Conservation (phyloP, 1,140 invertebrate species). For the Babylonia areolata region DNA sequence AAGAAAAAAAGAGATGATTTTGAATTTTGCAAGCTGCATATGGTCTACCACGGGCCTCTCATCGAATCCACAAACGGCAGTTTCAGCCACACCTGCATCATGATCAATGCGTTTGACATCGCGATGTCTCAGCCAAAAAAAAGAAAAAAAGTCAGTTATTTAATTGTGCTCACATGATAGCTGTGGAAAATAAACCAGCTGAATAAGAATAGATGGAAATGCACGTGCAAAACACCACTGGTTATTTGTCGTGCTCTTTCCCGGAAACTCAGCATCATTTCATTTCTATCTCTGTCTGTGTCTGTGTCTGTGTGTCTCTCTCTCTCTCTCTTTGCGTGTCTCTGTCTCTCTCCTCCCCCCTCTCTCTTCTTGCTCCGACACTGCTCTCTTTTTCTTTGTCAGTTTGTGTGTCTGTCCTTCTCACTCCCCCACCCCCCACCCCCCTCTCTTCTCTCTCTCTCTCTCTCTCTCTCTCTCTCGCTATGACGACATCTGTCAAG, state of each 20-base stretch:
- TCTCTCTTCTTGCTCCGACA: not conserved
- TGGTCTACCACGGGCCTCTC: too few relatives aligned
- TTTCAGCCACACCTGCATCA: too few relatives aligned
- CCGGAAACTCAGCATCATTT: not conserved
- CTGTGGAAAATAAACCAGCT: not conserved
- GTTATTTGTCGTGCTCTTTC: not conserved
- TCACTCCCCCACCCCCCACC: not conserved
- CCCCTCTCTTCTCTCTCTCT: slow-evolving; percentile 15
- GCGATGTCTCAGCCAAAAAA: too few relatives aligned
- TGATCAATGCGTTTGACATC: too few relatives aligned
- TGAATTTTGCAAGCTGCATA: too few relatives aligned
- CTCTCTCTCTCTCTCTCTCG: slow-evolving; percentile 16
- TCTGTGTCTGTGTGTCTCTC: not conserved
- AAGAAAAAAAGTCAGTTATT: too few relatives aligned
- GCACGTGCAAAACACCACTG: not conserved
- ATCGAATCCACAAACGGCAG: too few relatives aligned
- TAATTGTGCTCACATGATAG: too few relatives aligned
- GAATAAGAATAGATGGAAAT: too few relatives aligned
- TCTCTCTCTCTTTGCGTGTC: not conserved
- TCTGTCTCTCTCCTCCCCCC: not conserved
- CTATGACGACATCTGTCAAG: not conserved
- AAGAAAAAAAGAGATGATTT: too few relatives aligned
- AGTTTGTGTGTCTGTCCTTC: not conserved
- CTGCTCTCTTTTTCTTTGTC: not conserved
- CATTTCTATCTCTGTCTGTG: not conserved